Conservation (phyloP, 2,888 invertebrate species). For the Lasioglossum marginatum region DNA sequence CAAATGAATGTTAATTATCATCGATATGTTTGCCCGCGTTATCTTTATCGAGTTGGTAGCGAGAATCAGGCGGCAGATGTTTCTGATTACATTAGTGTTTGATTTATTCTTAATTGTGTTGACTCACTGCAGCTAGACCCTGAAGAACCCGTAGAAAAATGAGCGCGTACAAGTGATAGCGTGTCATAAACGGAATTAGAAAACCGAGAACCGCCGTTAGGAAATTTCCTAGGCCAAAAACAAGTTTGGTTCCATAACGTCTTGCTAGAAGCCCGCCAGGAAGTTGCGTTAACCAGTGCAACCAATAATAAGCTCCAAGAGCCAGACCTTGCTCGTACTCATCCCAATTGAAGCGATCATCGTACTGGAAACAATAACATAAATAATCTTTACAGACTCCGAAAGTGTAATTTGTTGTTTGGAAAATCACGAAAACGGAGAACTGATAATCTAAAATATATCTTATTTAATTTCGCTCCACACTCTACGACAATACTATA, state of each 20-base stretch:
- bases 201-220: constrained; percentile 88
- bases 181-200: constrained; percentile 88
- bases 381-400: background rate
- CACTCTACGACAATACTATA: too few relatives aligned
- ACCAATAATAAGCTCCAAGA: constrained; percentile 90
- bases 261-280: constrained; percentile 90
- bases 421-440: too few relatives aligned
- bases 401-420: too few relatives aligned
- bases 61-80: background rate
- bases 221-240: constrained; percentile 89
- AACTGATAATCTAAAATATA: too few relatives aligned
- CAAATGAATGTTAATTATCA: background rate
- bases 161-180: constrained; percentile 86
- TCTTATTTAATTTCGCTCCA: too few relatives aligned
- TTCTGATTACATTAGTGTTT: background rate
- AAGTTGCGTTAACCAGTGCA: constrained; percentile 90
- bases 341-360: constrained; percentile 87
- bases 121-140: constrained; percentile 89
- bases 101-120: background rate
- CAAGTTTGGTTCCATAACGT: constrained; percentile 89
- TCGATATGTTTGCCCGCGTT: background rate
- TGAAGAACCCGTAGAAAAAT: constrained; percentile 88
- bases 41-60: background rate
- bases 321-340: constrained; percentile 88
- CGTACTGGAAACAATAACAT: constrained; percentile 51